These are phyloP conservation scores for Mus spicilegus DNA, from an alignment of 2,113 vertebrate genomes.

Conservation along the genomic window DNA sequence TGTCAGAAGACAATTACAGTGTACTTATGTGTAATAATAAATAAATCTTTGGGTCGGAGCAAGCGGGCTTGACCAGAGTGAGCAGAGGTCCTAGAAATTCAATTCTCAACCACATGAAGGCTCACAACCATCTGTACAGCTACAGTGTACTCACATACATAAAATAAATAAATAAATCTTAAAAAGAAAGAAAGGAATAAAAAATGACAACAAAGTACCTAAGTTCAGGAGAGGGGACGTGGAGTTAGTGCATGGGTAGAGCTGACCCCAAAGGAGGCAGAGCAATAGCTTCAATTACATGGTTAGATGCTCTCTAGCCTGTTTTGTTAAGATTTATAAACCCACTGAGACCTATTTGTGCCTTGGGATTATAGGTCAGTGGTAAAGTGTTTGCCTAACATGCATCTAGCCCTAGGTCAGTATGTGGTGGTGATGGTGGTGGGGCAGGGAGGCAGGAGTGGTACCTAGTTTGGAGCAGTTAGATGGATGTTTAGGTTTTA, in stretches of 20 bases:
- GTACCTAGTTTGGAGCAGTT: not conserved
- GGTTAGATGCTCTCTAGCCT: not conserved
- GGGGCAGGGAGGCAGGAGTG: no score
- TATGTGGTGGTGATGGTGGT: not conserved
- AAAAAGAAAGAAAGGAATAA: not conserved
- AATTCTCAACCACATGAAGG: no score
- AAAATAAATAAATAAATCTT: no score
- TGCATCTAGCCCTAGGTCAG: not conserved
- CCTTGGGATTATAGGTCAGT: not conserved
- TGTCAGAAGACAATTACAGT: no score
- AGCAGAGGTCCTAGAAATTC: no score
- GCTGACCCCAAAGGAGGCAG: not conserved
- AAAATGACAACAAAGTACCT: not conserved
- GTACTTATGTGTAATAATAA: no score
- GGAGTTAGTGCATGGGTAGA: not conserved
- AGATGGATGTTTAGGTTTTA: not conserved
- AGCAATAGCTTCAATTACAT: not conserved
- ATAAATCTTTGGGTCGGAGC: no score
- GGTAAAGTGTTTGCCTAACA: not conserved
- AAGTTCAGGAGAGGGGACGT: not conserved
- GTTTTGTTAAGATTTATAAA: conserved; percentile 3
- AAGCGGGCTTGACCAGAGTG: no score
- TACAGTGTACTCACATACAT: no score
- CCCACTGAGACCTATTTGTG: not conserved
- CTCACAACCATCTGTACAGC: no score